Evolutionary conservation across 2,113 vertebrate genomes (phyloP), one percentile per base, ranked within the genome.

Genomic region (Pipa parva): DNA sequence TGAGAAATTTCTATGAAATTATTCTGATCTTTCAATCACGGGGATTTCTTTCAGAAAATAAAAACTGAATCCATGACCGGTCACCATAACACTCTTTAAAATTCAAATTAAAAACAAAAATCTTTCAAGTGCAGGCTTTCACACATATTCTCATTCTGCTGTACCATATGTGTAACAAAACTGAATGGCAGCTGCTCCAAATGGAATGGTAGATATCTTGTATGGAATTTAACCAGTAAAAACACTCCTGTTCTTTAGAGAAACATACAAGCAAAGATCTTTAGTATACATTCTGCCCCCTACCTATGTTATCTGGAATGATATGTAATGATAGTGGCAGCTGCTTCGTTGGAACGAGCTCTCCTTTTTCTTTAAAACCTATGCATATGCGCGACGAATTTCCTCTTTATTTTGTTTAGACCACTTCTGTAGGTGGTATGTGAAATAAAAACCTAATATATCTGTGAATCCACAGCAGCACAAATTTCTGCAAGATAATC

Each of bases 151-250:
- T 22, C 54, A 46, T 48, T 33, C 20, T 11, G 10, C 21, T 17
- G 26, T 13, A n/a, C 42, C 7, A 17, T 17, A 33, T 27, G 45
- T 21, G 42, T 22, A 65, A 20, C 31, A n/a, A 46, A 56, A 24
- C 42, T 18, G 13, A 29, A 57, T 31, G 56, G 24, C 64, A 68
- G 64, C 55, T 68, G 64, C 49, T 13, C 27, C 25, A 6, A 24
- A 27, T 51, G 45, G 64, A 59, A 68, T 68, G 22, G 49, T 22
- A 68, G 29, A 59, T 49, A 68, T 68, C 50, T 68, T 59, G 64
- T 28, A 51, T 68, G 56, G 45, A 22, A 36, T 25, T 45, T 59
- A 59, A 59, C 48, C 25, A 50, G 55, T 59, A 45, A 67, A 25
- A 51, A 59, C 45, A 28, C 52, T 27, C 56, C 24, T 58, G 48